Base-by-base conservation (phyloP, 2,797 vertebrate species). In the Rhincodon typus region DNA sequence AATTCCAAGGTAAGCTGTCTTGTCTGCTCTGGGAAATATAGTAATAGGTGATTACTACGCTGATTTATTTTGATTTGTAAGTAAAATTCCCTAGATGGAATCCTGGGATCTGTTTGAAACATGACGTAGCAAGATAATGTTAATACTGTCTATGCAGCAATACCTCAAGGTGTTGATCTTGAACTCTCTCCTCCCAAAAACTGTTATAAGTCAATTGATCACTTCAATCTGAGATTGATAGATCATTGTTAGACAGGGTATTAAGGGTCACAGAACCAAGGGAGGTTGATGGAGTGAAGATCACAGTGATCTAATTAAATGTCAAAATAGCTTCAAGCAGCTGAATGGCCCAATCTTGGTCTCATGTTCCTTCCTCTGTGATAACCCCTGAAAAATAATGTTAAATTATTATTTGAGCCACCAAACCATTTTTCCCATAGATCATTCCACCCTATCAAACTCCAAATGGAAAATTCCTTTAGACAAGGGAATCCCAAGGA, bases 1-100 rank as follows among this genome's bases (percentile, higher is more conserved):
- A 93, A 93, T 93, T 93, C 90, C 90, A 93, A 93, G 90, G 90
- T 93, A n/a, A 67, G n/a, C 12, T 2, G 7, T 93, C 19, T 67
- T n/a, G 67, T 21, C 38, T 93, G n/a, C n/a, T 69, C 62, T 67
- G n/a, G 66, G 90, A 93, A 93, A 69, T 69, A 38, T 69, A 42
- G 21, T 38, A 67, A 67, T 34, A 38, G 57, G 53, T 21, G 38
- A 93, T 93, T 30, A 93, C 38, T 21, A 15, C 62, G 3, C 66
- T 67, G 90, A 69, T 93, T 93, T 93, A 15, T 69, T 93, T 93
- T 66, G 6, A 69, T 23, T 66, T 42, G 62, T 66, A 69, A 93
- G 66, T 69, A 67, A 93, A 25, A 38, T 93, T n/a, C n/a, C 66
- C 8, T 21, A 7, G 66, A 93, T n/a, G 67, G 90, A 62, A 67